Evolutionary conservation across 2,113 vertebrate genomes (phyloP).

Genomic region (Scatophagus argus): DNA sequence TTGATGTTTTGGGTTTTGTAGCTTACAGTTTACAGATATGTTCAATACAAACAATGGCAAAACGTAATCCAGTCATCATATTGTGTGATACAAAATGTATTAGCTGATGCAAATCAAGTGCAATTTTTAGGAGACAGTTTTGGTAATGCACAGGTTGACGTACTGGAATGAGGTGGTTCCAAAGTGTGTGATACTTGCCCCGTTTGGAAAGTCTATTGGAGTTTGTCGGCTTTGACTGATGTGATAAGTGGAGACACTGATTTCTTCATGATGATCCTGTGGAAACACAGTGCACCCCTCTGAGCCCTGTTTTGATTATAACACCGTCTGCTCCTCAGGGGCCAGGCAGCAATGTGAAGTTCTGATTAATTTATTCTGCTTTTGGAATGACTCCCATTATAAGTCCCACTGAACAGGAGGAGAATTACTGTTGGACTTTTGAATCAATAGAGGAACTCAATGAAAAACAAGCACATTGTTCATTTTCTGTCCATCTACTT

Average conservation of each 20-base stretch:
- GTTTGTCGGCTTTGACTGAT: constrained; percentile 8
- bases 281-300: constrained; percentile 29
- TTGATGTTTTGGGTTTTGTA: background rate
- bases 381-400: constrained; percentile 37
- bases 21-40: background rate
- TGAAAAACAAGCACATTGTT: constrained; percentile 31
- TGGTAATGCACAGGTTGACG: background rate
- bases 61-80: background rate
- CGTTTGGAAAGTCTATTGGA: background rate
- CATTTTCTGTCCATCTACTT: constrained; percentile 8
- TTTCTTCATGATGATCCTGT: constrained; percentile 42
- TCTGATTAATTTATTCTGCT: constrained; percentile 62
- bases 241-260: constrained; percentile 20
- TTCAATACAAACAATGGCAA: background rate
- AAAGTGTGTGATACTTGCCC: background rate
- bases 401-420: constrained; percentile 17
- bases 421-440: constrained; percentile 4
- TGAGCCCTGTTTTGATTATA: constrained; percentile 49
- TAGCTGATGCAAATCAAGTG: too few species aligned
- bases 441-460: constrained; percentile 36
- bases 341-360: constrained; percentile 17
- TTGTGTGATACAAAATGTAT: background rate
- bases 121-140: background rate
- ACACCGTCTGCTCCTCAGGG: constrained; percentile 34
- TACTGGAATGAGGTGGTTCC: background rate